phyloP scores from a whole-genome alignment of 1,140 invertebrate species.

The Lamellibrachia luymesi region DNA sequence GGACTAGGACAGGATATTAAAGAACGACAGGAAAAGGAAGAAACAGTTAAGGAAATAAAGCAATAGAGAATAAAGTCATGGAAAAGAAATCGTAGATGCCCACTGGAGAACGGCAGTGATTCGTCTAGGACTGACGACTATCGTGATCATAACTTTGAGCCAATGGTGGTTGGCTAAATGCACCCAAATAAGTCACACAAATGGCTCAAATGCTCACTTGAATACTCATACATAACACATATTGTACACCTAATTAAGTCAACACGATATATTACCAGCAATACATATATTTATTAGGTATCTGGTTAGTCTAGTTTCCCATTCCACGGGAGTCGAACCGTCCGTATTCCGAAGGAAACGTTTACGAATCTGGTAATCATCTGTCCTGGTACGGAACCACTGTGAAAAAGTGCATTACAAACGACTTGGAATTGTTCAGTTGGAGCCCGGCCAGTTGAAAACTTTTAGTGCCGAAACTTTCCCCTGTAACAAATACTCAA shows the following conservation, averaged over 20 bases:
- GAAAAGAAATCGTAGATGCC: too few species aligned
- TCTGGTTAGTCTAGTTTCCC: not conserved
- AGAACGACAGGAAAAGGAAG: too few species aligned
- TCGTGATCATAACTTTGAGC: too few species aligned
- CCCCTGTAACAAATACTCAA: not conserved
- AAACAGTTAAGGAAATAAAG: too few species aligned
- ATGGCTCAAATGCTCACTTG: not conserved
- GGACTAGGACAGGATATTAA: too few species aligned
- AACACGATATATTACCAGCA: not conserved
- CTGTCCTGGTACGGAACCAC: too few species aligned
- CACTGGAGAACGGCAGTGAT: too few species aligned
- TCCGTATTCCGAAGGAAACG: not conserved
- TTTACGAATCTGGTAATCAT: not conserved
- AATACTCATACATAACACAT: not conserved
- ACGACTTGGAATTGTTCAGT: not conserved
- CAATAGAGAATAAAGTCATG: too few species aligned
- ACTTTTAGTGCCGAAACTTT: not conserved
- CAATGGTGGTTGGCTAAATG: too few species aligned
- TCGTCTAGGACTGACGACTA: too few species aligned
- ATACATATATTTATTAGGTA: not conserved
- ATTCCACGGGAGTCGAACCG: not conserved
- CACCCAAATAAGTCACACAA: too few species aligned
- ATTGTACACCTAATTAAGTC: too few species aligned
- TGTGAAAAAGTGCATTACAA: not conserved
- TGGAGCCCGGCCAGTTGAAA: not conserved